Base-by-base conservation (phyloP, 1,140 invertebrate genomes). In the Gerris buenoi region DNA sequence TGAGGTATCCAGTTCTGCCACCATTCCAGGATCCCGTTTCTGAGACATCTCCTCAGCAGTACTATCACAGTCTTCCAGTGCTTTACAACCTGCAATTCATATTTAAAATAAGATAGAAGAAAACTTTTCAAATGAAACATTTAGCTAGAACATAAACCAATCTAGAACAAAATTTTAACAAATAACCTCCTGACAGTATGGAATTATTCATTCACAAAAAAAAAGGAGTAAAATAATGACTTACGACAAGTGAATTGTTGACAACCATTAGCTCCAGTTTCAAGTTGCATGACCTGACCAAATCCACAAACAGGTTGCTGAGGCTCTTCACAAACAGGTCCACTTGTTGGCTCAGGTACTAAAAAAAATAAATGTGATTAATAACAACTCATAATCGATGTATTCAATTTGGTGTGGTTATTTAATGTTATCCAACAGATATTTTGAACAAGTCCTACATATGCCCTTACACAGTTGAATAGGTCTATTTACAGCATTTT, bases 161-260 rank as follows among this genome's bases (percentile, higher is more conserved):
- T 56, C 13, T 14, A 56, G 13, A 56, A 13, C 13, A n/a, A 56
- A 56, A 56, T 13, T 56, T 13, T 1, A 27, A 2, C 25, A 1
- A 63, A 5, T 63, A 1, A 0, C 25, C 25, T 14, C 25, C 2
- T 3, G 2, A 63, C 22, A 25, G 1, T 27, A 15, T 25, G 25
- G n/a, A n/a, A 2, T 63, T 25, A 2, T 2, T 63, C 18, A 63
- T 22, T 18, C 18, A 46, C 33, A 46, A 46, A 46, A 46, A 46
- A 46, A 18, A 10, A 46, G 18, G 5, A 46, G 25, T 22, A 57
- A 1, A 3, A 28, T 15, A 23, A 68, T 65, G 22, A 75, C 81
- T 74, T 75, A 88, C 86, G 82, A 71, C 88, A 90, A 68, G 88
- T 81, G 70, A 84, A 87, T 71, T 86, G 81, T 26, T 82, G 80